Base-by-base conservation (phyloP, 2,113 vertebrate species). In the Coptodon rendalli region DNA sequence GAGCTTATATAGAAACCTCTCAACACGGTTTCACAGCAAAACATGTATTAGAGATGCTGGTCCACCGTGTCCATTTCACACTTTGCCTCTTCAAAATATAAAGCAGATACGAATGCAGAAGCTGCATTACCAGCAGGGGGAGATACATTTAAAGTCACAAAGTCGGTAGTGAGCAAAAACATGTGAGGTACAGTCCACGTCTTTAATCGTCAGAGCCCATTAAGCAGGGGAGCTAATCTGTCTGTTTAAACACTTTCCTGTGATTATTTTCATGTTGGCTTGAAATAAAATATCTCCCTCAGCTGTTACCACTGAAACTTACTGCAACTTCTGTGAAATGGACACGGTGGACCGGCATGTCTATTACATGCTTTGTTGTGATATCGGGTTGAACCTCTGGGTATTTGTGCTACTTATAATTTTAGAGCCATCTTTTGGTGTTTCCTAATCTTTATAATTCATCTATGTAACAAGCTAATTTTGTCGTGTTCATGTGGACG, bases 231-330 rank as follows among this genome's bases (percentile, higher is more conserved):
- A 63, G 59, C 29, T 6, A 63, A 63, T 34, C 19, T 19, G 29
- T 19, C 29, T 34, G 29, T 0, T 19, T 63, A 34, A 63, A 63
- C 9, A 63, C 0, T 0, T 19, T 19, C 59, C 6, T 19, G 59
- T 63, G 59, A 36, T 36, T 66, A 36, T n/a, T 66, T 66, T 66
- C 31, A 66, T 0, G 61, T 36, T 66, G 61, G 61, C 17, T 7
- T 66, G 61, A 66, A 36, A 66, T 66, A 36, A 66, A 63, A 63
- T 36, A 66, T 66, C 61, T 36, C 17, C 59, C 61, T 63, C 59
- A n/a, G 59, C 59, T 63, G 31, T 63, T 63, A 17, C 17, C 59
- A n/a, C 31, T n/a, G 31, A 63, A 63, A 36, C 31, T 1, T 63
- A 4, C 59, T 54, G n/a, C 52, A 54, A 22, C 52, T 54, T 11